Conservation (phyloP, 2,797 vertebrate genomes). For the Novumbra hubbsi region DNA sequence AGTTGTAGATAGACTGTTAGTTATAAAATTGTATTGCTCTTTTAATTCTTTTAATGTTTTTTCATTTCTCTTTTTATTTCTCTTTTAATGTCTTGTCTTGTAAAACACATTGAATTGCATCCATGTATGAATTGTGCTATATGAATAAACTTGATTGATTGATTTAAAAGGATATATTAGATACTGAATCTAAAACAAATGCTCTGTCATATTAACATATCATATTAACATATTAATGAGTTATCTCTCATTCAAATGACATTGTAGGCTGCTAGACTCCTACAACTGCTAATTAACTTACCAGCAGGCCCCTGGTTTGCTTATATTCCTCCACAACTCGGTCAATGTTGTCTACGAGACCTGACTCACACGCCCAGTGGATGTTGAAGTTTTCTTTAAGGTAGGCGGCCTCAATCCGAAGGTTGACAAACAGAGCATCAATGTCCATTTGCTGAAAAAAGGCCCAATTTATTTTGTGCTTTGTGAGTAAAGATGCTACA, state of each 20-base stretch:
- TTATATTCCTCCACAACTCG: constrained; percentile 83
- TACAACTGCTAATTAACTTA: constrained; percentile 52
- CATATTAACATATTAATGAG: no score
- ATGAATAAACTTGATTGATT: no score
- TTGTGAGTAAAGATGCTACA: not conserved
- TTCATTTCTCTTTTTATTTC: no score
- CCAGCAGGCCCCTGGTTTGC: constrained; percentile 78
- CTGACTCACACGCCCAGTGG: constrained; percentile 80
- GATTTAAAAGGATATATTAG: not conserved
- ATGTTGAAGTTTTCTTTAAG: constrained; percentile 81
- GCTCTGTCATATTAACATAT: no score
- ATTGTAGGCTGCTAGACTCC: not conserved
- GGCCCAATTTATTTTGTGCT: not conserved
- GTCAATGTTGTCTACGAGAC: constrained; percentile 85
- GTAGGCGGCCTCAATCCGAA: constrained; percentile 75
- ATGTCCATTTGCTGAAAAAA: constrained; percentile 74
- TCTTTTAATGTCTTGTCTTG: no score
- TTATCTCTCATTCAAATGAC: not conserved
- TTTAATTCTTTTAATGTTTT: no score
- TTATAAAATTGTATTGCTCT: no score
- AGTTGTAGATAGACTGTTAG: no score
- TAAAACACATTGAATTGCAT: no score
- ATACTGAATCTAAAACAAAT: not conserved
- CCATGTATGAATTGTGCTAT: no score
- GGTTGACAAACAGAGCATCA: constrained; percentile 79